Percentiles rank a stretch among this genome's conserved stretches.
phyloP scores from a whole-genome alignment of 2,113 vertebrate genomes.

The Varanus salvator region DNA sequence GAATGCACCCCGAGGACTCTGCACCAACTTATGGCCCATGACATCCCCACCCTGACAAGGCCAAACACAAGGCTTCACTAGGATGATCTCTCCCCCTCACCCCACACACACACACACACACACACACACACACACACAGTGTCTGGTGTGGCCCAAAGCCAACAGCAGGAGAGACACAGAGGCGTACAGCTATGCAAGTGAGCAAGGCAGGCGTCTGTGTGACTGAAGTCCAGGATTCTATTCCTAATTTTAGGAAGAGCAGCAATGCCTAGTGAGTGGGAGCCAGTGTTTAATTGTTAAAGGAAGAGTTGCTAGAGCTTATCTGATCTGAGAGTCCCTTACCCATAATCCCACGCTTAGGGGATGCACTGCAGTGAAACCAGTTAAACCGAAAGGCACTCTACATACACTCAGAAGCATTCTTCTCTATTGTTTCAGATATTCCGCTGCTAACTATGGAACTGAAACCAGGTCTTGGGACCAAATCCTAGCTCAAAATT shows the following conservation, averaged over 20 bases:
- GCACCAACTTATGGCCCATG: background rate
- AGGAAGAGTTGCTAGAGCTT: background rate
- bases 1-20: constrained; percentile 19
- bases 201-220: background rate
- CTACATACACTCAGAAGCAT: background rate
- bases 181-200: background rate
- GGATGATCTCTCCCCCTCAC: background rate
- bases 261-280: background rate
- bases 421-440: background rate
- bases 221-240: background rate
- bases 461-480: background rate
- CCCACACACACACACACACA: background rate
- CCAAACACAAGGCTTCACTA: constrained; percentile 5
- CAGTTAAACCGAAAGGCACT: background rate
- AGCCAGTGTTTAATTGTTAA: background rate
- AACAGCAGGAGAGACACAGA: constrained; percentile 17
- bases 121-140: background rate
- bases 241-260: background rate
- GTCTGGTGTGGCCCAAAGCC: constrained; percentile 5
- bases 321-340: background rate
- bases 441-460: background rate
- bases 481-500: background rate
- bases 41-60: constrained; percentile 9
- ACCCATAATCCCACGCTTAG: background rate
- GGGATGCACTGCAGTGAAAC: background rate